Base-by-base conservation (phyloP, 64 coral and sea anemone genomes). In the Cladopsammia gracilis region DNA sequence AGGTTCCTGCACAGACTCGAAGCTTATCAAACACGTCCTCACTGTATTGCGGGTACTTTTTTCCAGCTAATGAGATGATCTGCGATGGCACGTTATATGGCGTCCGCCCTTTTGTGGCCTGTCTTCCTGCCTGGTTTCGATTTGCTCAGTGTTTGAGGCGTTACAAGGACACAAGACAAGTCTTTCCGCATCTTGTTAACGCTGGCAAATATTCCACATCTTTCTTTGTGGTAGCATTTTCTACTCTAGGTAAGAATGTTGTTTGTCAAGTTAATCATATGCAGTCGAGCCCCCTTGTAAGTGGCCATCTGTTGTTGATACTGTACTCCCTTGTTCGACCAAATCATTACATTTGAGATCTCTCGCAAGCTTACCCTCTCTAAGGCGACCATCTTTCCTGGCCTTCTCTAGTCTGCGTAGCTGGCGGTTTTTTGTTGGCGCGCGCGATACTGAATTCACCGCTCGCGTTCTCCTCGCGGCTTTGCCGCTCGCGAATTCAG, bases 121-220 rank as follows among this genome's bases (percentile, higher is more conserved):
- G 97, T 89, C 79, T 99, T 65, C 97, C 97, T 3, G 94, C 97
- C 10, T 99, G 97, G 97, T 99, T 96, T 68, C 89, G 97, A 18
- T 99, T 99, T 71, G 97, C 94, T 6, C 97, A 99, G 64, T 99
- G 97, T 73, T 69, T 99, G 16, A 79, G 97, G 18, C 95, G 97
- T 82, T 99, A 96, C 70, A 76, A 66, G 13, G 97, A 99, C 66
- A 99, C 97, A 0, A 93, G 80, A 66, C 90, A 94, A 19, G 90
- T 52, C 26, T 99, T 99, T 87, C 94, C 97, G 5, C 97, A 99
- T 91, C 90, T 99, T 24, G 97, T 99, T 15, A 99, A 99, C 79
- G 97, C 97, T 68, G 97, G 97, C 15, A 99, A 99, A 79, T 99
- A 99, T 50, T 99, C 97, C 7, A 99, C 97, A 6, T 88, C 97